Evolutionary conservation across 2,113 vertebrate genomes (phyloP).

Genomic region (Peucedramus taeniatus): DNA sequence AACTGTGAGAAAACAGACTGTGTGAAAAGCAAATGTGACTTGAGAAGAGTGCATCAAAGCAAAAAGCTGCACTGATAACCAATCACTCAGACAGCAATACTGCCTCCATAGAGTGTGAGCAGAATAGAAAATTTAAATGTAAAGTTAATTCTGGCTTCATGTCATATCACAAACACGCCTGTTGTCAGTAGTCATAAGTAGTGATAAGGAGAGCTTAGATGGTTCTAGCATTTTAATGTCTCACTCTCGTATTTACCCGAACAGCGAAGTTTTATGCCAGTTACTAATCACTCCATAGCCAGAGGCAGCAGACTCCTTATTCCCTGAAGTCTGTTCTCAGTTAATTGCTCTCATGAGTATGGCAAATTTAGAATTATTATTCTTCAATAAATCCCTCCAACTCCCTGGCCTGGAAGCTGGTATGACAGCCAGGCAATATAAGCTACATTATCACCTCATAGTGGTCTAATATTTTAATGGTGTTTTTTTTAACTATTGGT

Average conservation of each 20-base stretch:
- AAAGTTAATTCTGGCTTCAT: conserved; percentile 26
- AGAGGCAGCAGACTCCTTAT: conserved; percentile 8
- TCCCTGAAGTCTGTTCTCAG: conserved; percentile 34
- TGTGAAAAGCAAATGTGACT: conserved; percentile 31
- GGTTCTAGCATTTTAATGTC: conserved; percentile 38
- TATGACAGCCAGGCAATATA: not conserved
- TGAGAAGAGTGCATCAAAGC: conserved; percentile 36
- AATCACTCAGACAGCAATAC: conserved; percentile 4
- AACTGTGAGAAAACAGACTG: conserved; percentile 1
- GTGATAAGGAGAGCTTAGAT: conserved; percentile 24
- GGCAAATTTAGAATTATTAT: conserved; percentile 35
- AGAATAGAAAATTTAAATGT: conserved; percentile 29
- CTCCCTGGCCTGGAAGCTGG: not conserved
- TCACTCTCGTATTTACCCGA: conserved; percentile 4
- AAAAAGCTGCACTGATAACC: not conserved
- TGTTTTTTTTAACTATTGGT: not conserved
- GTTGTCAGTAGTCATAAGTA: conserved; percentile 46
- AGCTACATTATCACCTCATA: not conserved
- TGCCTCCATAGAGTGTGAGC: not conserved
- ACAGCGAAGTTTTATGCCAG: conserved; percentile 9
- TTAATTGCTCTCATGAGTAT: conserved; percentile 53
- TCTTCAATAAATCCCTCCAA: not conserved
- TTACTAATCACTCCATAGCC: conserved; percentile 38
- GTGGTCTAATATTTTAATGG: not conserved
- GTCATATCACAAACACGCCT: not conserved